A percentile compares a stretch with the other conserved stretches of the same genome.
Conservation (phyloP, 2,113 vertebrate genomes). For the Maccullochella peelii region DNA sequence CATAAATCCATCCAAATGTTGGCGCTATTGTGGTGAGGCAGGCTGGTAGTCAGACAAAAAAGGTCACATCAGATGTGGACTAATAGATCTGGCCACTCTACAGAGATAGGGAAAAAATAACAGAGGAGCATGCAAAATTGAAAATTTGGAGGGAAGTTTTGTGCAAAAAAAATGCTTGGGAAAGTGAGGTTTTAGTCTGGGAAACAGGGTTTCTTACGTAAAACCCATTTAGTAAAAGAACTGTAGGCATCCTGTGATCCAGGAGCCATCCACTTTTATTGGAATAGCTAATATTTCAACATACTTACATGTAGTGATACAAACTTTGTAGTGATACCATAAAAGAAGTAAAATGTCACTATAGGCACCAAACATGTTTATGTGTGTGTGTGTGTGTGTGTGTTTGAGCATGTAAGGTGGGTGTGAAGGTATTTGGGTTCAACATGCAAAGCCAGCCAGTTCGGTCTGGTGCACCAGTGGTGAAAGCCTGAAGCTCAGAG, state of each 20-base stretch:
- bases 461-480: slow-evolving; percentile 44
- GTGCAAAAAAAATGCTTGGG: background rate
- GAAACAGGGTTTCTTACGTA: background rate
- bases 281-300: background rate
- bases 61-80: slow-evolving; percentile 67
- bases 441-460: slow-evolving; percentile 45
- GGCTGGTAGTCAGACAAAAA: slow-evolving; percentile 51
- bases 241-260: background rate
- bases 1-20: slow-evolving; percentile 73
- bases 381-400: background rate
- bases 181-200: background rate
- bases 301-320: background rate
- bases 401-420: background rate
- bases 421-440: slow-evolving; percentile 40
- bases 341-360: background rate
- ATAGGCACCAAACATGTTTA: background rate
- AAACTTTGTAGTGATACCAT: background rate
- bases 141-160: slow-evolving; percentile 17
- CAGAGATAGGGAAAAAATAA: slow-evolving; percentile 4
- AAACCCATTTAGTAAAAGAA: background rate
- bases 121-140: slow-evolving; percentile 24
- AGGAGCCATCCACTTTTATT: background rate
- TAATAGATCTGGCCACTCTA: slow-evolving; percentile 31
- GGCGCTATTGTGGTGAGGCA: slow-evolving; percentile 61
- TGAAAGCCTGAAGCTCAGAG: slow-evolving; percentile 55